Conservation (phyloP, 2,113 vertebrate species). For the Alouatta palliata region DNA sequence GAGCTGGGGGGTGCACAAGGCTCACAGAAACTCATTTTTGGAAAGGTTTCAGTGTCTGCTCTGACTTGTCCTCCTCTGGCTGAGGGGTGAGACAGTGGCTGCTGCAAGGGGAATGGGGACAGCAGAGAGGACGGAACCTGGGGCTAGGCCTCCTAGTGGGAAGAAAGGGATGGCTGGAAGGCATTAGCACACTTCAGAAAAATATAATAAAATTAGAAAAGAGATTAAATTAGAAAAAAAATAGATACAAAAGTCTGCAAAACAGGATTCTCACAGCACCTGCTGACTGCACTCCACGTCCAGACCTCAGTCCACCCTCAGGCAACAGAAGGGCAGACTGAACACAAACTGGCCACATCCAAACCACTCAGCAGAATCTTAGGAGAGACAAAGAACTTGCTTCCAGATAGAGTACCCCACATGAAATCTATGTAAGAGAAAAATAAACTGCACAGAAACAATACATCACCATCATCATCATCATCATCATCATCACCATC, state of each 20-base stretch:
- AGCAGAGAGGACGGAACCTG: neutral
- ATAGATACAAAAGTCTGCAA: neutral
- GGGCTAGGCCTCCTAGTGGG: neutral
- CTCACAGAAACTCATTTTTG: neutral
- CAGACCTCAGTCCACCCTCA: neutral
- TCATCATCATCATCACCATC: too few relatives aligned
- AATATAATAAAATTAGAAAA: neutral
- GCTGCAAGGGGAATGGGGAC: too few relatives aligned
- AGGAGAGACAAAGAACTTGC: neutral
- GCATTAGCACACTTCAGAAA: neutral
- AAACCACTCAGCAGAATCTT: neutral
- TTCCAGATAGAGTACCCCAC: fast-evolving
- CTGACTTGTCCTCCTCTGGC: neutral
- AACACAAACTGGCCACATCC: neutral
- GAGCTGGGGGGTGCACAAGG: neutral
- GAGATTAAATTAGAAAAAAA: neutral
- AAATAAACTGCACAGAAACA: neutral
- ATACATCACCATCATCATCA: neutral
- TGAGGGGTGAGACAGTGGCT: neutral
- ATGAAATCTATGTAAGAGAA: neutral
- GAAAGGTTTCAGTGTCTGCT: neutral
- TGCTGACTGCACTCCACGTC: neutral
- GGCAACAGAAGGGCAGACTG: neutral
- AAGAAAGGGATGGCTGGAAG: neutral
- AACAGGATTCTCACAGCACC: neutral